Conservation (phyloP, 2,113 vertebrate genomes). For the Nansenia antarctica region DNA sequence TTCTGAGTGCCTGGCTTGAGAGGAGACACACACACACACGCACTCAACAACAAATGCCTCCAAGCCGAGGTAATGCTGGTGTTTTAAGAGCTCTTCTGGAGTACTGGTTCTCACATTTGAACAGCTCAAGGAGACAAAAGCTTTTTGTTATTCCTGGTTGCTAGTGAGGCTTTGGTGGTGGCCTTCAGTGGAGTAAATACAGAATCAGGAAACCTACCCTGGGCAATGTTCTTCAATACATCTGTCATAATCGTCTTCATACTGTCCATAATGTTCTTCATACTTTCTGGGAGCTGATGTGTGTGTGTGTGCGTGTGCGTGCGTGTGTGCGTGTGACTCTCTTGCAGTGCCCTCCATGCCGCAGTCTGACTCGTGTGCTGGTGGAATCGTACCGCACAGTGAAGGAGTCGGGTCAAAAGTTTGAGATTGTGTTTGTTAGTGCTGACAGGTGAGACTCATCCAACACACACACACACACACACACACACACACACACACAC, state of each 20-base stretch:
- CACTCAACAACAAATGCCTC: conserved; percentile 29
- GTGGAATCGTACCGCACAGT: conserved; percentile 93
- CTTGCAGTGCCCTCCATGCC: conserved; percentile 90
- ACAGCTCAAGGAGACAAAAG: conserved; percentile 29
- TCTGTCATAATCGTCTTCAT: neutral
- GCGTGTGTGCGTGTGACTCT: conserved; percentile 14
- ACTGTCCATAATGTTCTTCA: neutral
- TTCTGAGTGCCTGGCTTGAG: conserved; percentile 18
- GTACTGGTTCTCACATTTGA: conserved; percentile 15
- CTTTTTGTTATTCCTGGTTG: conserved; percentile 29
- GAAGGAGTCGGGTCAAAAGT: conserved; percentile 93
- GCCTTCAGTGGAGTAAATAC: neutral
- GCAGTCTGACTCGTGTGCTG: conserved; percentile 92
- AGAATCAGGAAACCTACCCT: conserved; percentile 19
- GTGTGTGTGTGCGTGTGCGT: conserved; percentile 13
- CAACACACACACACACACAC: neutral
- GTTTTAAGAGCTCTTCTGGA: conserved; percentile 25
- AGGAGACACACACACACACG: conserved; percentile 14
- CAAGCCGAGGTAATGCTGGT: conserved; percentile 27
- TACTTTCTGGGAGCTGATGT: neutral
- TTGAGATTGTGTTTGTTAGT: conserved; percentile 97
- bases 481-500: neutral
- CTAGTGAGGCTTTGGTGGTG: neutral
- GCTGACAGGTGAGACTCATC: conserved; percentile 86
- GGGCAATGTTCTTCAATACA: neutral